A percentile compares a stretch with the other conserved stretches of the same genome.
These are phyloP conservation scores for Limnephilus rhombicus DNA, from an alignment of 2,888 invertebrate genomes.

Conservation along the genomic window DNA sequence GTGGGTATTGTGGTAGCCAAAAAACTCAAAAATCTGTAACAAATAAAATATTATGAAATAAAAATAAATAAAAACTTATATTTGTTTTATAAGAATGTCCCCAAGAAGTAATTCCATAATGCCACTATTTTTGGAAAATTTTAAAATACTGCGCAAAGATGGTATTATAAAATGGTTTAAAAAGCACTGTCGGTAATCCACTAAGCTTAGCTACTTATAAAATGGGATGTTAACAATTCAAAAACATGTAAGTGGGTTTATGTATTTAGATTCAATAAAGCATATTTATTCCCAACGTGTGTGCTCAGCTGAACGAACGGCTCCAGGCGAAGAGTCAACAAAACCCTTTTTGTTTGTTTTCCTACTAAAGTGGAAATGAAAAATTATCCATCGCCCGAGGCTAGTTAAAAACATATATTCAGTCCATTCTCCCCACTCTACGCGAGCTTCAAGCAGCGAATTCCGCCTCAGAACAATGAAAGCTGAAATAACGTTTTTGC, in stretches of 20 bases:
- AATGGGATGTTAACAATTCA: background rate
- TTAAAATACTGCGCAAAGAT: too few relatives aligned
- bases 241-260: background rate
- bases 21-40: too few relatives aligned
- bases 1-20: too few relatives aligned
- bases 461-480: slow-evolving; percentile 28
- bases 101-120: too few relatives aligned
- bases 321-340: slow-evolving; percentile 5
- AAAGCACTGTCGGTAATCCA: background rate
- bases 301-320: background rate
- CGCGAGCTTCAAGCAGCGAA: background rate
- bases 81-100: too few relatives aligned
- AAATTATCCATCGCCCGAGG: slow-evolving; percentile 29
- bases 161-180: background rate
- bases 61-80: too few relatives aligned
- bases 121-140: too few relatives aligned
- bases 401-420: slow-evolving; percentile 19
- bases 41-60: too few relatives aligned
- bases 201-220: background rate
- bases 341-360: slow-evolving; percentile 28
- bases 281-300: background rate
- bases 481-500: background rate
- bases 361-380: slow-evolving; percentile 29
- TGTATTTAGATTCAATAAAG: background rate
- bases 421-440: background rate